phyloP scores from a whole-genome alignment of 2,113 vertebrate species.

The Cavia porcellus region DNA sequence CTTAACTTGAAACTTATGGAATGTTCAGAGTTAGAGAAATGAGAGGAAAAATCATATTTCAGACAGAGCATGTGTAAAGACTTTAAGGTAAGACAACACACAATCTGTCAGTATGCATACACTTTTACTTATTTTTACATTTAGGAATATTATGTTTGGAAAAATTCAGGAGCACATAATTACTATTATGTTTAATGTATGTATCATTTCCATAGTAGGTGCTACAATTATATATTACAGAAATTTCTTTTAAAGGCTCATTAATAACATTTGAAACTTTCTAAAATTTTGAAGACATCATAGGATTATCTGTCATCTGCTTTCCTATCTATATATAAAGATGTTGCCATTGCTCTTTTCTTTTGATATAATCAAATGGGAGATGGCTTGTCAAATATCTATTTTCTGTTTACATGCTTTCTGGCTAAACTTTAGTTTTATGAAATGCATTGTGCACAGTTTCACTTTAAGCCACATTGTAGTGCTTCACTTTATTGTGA shows the following conservation, averaged over 20 bases:
- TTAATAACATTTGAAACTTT: background rate
- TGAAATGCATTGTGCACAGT: background rate
- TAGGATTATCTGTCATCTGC: background rate
- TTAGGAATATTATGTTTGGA: background rate
- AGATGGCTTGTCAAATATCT: background rate
- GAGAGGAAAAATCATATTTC: background rate
- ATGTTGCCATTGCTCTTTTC: background rate
- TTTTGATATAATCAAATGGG: background rate
- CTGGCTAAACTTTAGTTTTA: background rate
- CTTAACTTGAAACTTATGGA: background rate
- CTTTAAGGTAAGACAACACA: background rate
- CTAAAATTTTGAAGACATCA: background rate
- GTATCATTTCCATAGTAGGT: background rate
- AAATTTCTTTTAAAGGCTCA: constrained; percentile 10
- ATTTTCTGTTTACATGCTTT: background rate
- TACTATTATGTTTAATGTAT: background rate
- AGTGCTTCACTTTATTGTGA: background rate
- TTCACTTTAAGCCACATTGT: background rate
- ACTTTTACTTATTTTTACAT: background rate
- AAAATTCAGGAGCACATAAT: background rate
- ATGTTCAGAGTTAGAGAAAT: background rate
- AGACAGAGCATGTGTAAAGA: background rate
- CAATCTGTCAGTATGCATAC: background rate
- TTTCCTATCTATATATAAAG: background rate
- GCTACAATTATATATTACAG: background rate